Conservation (phyloP, 2,888 invertebrate genomes). For the Hydrotaea cyrtoneurina region DNA sequence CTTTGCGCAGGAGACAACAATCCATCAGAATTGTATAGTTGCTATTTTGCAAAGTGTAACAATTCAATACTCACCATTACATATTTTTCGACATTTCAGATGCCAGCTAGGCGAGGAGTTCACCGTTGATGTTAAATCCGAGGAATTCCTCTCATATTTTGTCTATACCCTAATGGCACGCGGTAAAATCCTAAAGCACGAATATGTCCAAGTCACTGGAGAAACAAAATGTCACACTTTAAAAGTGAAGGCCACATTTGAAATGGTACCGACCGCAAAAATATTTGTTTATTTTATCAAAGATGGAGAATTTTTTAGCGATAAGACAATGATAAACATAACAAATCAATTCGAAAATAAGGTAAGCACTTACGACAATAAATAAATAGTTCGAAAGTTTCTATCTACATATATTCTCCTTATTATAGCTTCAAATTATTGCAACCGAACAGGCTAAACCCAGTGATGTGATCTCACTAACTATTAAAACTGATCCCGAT, state of each 20-base stretch:
- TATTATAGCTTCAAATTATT: slow-evolving; percentile 85
- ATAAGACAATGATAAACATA: slow-evolving; percentile 90
- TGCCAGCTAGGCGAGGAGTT: slow-evolving; percentile 86
- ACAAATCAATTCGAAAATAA: slow-evolving; percentile 90
- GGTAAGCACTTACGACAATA: no score
- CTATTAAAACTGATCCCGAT: slow-evolving; percentile 90
- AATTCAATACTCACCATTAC: no score
- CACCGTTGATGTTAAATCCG: slow-evolving; percentile 88
- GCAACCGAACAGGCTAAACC: slow-evolving; percentile 87
- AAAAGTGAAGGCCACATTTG: slow-evolving; percentile 87
- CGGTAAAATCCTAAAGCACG: slow-evolving; percentile 90
- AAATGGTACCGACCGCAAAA: slow-evolving; percentile 92
- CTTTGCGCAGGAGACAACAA: no score
- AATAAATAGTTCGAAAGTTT: no score
- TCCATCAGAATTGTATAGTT: no score
- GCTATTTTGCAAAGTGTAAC: no score
- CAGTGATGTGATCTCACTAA: slow-evolving; percentile 88
- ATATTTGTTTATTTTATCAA: slow-evolving; percentile 89
- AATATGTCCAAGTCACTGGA: slow-evolving; percentile 85
- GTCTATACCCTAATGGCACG: slow-evolving; percentile 90
- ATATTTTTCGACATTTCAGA: slow-evolving; percentile 76
- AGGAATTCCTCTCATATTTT: slow-evolving; percentile 87
- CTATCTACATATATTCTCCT: not conserved
- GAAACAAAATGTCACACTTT: slow-evolving; percentile 82
- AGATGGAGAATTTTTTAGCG: slow-evolving; percentile 89